These are phyloP conservation scores for Mus spicilegus DNA, from an alignment of 2,113 vertebrate genomes.

Conservation along the genomic window DNA sequence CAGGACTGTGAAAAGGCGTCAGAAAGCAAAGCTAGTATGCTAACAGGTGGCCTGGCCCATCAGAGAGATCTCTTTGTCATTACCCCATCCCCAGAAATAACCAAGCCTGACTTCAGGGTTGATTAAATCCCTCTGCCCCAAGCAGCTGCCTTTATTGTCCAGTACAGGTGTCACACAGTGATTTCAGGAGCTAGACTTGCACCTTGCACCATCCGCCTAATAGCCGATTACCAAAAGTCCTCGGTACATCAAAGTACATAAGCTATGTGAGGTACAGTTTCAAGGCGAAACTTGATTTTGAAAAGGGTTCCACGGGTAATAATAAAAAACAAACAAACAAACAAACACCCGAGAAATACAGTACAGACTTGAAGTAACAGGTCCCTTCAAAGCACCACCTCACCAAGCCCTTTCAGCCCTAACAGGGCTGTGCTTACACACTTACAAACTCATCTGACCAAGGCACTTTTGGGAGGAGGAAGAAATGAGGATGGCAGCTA, in stretches of 20 bases:
- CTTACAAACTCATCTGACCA: slow-evolving; percentile 21
- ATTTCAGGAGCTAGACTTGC: background rate
- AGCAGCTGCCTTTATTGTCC: background rate
- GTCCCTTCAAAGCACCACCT: slow-evolving; percentile 19
- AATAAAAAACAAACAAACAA: background rate
- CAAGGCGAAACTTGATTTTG: background rate
- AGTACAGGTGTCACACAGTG: background rate
- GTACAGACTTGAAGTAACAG: background rate
- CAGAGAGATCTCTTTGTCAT: background rate
- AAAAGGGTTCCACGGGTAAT: background rate
- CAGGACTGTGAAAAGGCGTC: background rate
- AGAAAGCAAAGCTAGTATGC: background rate
- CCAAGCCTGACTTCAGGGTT: background rate
- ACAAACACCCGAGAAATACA: background rate
- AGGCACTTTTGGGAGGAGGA: background rate
- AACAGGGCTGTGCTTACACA: background rate
- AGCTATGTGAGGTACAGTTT: background rate
- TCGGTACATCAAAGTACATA: background rate
- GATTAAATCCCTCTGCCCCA: background rate
- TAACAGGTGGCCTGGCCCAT: background rate
- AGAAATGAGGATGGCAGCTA: background rate
- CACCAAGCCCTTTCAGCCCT: background rate
- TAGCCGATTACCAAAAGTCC: background rate
- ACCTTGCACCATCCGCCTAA: background rate
- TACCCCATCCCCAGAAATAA: slow-evolving; percentile 21